phyloP scores from a whole-genome alignment of 2,113 vertebrate genomes.

The Polyodon spathula region DNA sequence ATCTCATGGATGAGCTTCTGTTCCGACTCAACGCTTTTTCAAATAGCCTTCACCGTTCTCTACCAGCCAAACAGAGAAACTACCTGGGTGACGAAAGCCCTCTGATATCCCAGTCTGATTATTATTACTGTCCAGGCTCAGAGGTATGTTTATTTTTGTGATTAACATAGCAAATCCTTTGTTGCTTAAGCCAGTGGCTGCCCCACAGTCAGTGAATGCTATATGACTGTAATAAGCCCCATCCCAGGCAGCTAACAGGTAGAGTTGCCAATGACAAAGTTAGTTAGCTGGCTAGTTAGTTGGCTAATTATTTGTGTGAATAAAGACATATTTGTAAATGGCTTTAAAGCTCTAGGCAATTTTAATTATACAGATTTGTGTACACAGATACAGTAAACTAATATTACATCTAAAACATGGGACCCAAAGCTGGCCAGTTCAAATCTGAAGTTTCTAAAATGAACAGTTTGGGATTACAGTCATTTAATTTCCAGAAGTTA shows the following conservation, averaged over 20 bases:
- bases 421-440: too few relatives aligned
- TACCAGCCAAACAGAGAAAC: conserved; percentile 18
- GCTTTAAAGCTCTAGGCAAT: too few relatives aligned
- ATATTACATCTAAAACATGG: too few relatives aligned
- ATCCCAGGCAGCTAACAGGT: background rate
- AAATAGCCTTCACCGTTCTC: conserved; percentile 34
- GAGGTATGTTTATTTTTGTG: conserved; percentile 23
- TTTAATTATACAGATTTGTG: too few relatives aligned
- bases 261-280: background rate
- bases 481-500: too few relatives aligned
- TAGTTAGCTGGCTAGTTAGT: background rate
- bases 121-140: conserved; percentile 16
- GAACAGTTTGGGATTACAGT: too few relatives aligned
- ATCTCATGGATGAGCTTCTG: conserved; percentile 61
- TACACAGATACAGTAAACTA: too few relatives aligned
- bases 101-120: conserved; percentile 11
- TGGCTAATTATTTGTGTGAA: background rate
- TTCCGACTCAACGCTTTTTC: conserved; percentile 50
- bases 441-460: too few relatives aligned
- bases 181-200: background rate
- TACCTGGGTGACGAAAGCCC: conserved; percentile 13
- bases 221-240: background rate
- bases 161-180: background rate
- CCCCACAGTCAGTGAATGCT: background rate
- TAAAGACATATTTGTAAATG: too few relatives aligned